Conservation (phyloP, 1,140 invertebrate species). For the Eueides isabella region DNA sequence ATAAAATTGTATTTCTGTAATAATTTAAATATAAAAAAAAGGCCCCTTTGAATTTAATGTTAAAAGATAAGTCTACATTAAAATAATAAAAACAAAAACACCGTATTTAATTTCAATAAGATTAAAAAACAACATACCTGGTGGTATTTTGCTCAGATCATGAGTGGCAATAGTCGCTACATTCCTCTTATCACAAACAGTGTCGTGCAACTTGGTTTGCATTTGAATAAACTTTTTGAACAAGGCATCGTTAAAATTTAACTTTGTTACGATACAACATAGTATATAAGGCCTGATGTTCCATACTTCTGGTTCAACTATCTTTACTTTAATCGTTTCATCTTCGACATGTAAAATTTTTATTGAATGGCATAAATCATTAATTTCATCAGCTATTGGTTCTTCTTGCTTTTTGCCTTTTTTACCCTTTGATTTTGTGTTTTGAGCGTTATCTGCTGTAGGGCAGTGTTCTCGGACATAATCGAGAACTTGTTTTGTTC, state of each 20-base stretch:
- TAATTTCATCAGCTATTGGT: slow-evolving; percentile 52
- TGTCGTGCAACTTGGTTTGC: slow-evolving; percentile 92
- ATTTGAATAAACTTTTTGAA: slow-evolving; percentile 91
- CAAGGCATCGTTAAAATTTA: slow-evolving; percentile 85
- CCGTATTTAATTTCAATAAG: neutral
- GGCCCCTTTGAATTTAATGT: too few relatives aligned
- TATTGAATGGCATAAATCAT: slow-evolving; percentile 64
- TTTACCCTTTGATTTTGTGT: slow-evolving; percentile 78
- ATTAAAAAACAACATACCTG: slow-evolving; percentile 65
- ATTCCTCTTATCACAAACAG: slow-evolving; percentile 89
- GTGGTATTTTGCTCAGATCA: slow-evolving; percentile 86
- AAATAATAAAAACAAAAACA: too few relatives aligned
- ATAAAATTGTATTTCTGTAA: too few relatives aligned
- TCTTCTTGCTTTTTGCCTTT: slow-evolving; percentile 75
- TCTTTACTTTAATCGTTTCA: slow-evolving; percentile 80
- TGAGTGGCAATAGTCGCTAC: slow-evolving; percentile 92
- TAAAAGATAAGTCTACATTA: too few relatives aligned
- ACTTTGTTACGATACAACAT: slow-evolving; percentile 87
- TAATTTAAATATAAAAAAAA: too few relatives aligned
- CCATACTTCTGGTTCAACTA: slow-evolving; percentile 82
- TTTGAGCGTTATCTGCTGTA: slow-evolving; percentile 64
- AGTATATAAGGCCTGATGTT: slow-evolving; percentile 87
- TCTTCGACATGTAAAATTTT: slow-evolving; percentile 84
- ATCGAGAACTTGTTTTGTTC: slow-evolving; percentile 86
- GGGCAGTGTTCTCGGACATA: slow-evolving; percentile 86